These are phyloP conservation scores for Scleropages formosus DNA, from an alignment of 2,797 vertebrate species.

Conservation along the genomic window DNA sequence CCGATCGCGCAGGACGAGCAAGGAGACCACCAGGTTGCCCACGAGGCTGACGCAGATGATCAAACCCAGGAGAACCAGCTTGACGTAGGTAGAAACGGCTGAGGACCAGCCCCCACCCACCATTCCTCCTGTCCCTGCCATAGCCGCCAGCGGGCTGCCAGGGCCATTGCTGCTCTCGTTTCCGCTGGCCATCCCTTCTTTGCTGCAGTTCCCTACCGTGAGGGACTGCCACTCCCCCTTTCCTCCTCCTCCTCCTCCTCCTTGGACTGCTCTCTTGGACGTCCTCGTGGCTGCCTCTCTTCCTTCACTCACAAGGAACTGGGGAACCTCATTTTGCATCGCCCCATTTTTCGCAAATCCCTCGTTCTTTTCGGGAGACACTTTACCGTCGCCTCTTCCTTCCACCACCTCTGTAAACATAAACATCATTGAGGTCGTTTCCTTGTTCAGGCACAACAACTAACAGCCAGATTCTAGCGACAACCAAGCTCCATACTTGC, in stretches of 20 bases:
- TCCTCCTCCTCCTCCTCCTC: constrained; percentile 42
- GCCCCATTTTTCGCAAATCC: constrained; percentile 56
- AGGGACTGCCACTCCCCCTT: constrained; percentile 26
- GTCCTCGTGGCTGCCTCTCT: constrained; percentile 43
- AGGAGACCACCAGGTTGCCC: constrained; percentile 80
- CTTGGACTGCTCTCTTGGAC: constrained; percentile 38
- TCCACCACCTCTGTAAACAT: constrained; percentile 61
- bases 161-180: constrained; percentile 68
- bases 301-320: constrained; percentile 58
- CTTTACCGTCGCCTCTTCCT: constrained; percentile 45
- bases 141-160: constrained; percentile 63
- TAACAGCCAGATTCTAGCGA: no score
- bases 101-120: constrained; percentile 59
- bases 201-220: constrained; percentile 48
- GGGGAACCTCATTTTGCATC: constrained; percentile 58
- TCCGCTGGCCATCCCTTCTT: constrained; percentile 66
- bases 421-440: constrained; percentile 38
- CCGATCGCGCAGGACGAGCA: constrained; percentile 81
- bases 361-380: not conserved
- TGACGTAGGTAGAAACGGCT: constrained; percentile 76
- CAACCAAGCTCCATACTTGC: no score
- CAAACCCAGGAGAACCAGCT: constrained; percentile 79
- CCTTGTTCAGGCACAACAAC: no score
- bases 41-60: constrained; percentile 85
- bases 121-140: constrained; percentile 57